Evolutionary conservation across 2,797 vertebrate genomes (phyloP).

Genomic region (Synanceia verrucosa): DNA sequence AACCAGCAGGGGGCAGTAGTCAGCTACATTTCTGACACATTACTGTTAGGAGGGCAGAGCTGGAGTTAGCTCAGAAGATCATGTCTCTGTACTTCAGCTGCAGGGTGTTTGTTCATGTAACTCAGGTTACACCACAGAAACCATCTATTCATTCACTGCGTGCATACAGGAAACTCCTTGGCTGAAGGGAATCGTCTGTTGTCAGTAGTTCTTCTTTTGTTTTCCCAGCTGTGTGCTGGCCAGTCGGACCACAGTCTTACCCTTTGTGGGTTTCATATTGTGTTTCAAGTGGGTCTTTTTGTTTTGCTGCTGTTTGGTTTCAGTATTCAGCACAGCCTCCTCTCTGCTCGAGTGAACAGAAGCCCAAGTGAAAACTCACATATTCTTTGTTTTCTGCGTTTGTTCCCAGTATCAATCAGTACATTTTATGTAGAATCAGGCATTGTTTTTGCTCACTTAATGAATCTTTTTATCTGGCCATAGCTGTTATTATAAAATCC

Average conservation of each 20-base stretch:
- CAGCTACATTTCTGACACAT: constrained; percentile 6
- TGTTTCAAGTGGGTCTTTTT: constrained; percentile 34
- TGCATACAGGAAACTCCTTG: constrained; percentile 1
- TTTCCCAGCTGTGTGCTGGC: constrained; percentile 46
- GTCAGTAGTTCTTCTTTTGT: constrained; percentile 26
- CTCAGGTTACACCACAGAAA: constrained; percentile 28
- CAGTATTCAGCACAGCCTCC: constrained; percentile 22
- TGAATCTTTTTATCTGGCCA: constrained; percentile 22
- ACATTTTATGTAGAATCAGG: constrained; percentile 23
- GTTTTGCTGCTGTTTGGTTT: constrained; percentile 28
- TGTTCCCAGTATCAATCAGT: constrained; percentile 36
- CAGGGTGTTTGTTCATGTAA: constrained; percentile 20
- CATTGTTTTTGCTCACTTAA: constrained; percentile 44
- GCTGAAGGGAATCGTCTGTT: constrained; percentile 11
- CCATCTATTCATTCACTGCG: background rate
- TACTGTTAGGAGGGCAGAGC: background rate
- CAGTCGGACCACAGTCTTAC: constrained; percentile 6
- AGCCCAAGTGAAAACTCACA: background rate
- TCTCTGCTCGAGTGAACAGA: constrained; percentile 14
- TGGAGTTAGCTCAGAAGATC: background rate
- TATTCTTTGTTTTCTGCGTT: constrained; percentile 31
- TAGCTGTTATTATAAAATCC: no score
- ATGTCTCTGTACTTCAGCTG: constrained; percentile 1
- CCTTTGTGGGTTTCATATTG: constrained; percentile 21
- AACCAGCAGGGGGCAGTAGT: constrained; percentile 73